These are phyloP conservation scores for Ceratina japonica DNA, from an alignment of 1,140 invertebrate species.

Conservation along the genomic window DNA sequence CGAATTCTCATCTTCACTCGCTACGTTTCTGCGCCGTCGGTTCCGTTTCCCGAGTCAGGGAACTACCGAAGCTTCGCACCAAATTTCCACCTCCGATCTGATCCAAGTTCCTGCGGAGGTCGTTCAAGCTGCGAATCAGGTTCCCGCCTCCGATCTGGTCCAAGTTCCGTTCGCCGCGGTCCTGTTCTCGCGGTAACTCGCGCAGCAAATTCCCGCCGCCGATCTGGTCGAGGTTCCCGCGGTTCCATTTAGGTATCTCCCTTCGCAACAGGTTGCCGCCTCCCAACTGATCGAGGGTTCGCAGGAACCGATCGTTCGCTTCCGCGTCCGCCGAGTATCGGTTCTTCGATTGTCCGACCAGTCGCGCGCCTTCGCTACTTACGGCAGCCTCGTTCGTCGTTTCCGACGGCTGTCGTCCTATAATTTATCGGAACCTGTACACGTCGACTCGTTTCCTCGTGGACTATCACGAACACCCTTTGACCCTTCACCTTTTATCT, in stretches of 20 bases:
- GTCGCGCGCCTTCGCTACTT: too few species aligned
- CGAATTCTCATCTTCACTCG: too few species aligned
- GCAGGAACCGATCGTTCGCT: slow-evolving; percentile 38
- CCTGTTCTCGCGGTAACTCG: slow-evolving; percentile 32
- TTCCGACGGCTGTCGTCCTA: slow-evolving; percentile 10
- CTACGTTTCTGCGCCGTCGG: too few species aligned
- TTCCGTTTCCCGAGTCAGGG: neutral
- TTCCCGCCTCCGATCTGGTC: slow-evolving; percentile 77
- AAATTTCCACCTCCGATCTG: slow-evolving; percentile 77
- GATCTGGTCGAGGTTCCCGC: slow-evolving; percentile 71
- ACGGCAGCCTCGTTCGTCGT: neutral
- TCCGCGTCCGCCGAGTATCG: too few species aligned
- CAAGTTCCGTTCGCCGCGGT: slow-evolving; percentile 67
- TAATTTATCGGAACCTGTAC: neutral
- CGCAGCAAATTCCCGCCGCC: slow-evolving; percentile 74
- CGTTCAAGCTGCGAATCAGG: slow-evolving; percentile 68
- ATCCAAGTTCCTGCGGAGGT: slow-evolving; percentile 67
- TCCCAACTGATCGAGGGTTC: slow-evolving; percentile 67
- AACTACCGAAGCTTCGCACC: slow-evolving; percentile 58
- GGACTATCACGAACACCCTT: too few species aligned
- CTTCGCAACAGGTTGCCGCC: slow-evolving; percentile 77
- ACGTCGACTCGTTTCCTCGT: too few species aligned
- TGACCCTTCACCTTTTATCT: too few species aligned
- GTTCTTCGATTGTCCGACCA: neutral
- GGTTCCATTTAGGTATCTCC: slow-evolving; percentile 24